Base-by-base conservation (phyloP, 1,140 invertebrate species). In the Popillia japonica region DNA sequence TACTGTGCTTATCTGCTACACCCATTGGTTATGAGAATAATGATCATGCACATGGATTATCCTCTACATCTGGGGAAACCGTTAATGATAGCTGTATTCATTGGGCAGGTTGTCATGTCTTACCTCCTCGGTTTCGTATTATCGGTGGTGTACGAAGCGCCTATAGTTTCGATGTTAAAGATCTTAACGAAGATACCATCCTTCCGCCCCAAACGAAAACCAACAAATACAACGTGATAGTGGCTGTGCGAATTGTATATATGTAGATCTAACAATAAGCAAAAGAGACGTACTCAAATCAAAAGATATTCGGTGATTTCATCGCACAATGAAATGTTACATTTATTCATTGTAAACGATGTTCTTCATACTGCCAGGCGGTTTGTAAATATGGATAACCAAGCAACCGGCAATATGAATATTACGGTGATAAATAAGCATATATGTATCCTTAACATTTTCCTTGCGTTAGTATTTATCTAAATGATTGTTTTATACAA, bases 1-100 rank as follows among this genome's bases (percentile, higher is more conserved):
- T 96, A 95, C 85, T 95, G 94, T 84, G 93, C 94, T 3, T 95
- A 96, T 84, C 87, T 96, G 61, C 90, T 96, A 61, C 94, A 96
- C 87, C 94, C 94, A 7, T 91, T 95, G 72, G 90, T 95, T 40
- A 93, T 96, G 79, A 89, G 94, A 80, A 88, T 90, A 77, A 92
- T 94, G 79, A 91, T 92, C 23, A 93, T 95, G 90, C 92, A 92
- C 77, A 89, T 93, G 84, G 94, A 95, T 81, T 91, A 92, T 81
- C 94, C 94, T 9, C 87, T 95, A 72, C 94, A 96, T 86, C 86
- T 96, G 79, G 93, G 93, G 20, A 93, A 92, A 81, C 90, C 94
- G 81, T 89, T 92, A 40, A 92, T 95, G 87, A 92, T 95, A 82
- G 92, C 94, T 77, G 89, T 94, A 55, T 95, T 93, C 87, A 88